Evolutionary conservation across 2,113 vertebrate genomes (phyloP).

Genomic region (Calcarius ornatus): DNA sequence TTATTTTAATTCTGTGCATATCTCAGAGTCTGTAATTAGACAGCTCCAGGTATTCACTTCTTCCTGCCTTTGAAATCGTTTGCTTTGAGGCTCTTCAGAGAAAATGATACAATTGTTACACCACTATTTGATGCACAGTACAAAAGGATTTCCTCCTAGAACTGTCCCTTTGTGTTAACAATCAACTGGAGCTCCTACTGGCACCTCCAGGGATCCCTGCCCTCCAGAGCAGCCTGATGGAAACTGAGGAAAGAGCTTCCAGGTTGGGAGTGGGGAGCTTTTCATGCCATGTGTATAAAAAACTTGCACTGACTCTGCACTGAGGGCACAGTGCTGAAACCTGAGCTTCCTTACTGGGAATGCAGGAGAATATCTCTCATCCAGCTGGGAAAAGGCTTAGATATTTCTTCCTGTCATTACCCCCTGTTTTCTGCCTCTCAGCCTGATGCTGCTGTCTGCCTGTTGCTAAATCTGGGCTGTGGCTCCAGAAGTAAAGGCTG

Average conservation of each 20-base stretch:
- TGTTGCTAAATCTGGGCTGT: background rate
- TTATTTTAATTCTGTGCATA: slow-evolving; percentile 75
- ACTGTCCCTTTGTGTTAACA: background rate
- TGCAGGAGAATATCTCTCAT: background rate
- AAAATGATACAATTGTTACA: slow-evolving; percentile 58
- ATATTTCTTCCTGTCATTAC: background rate
- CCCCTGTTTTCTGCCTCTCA: background rate
- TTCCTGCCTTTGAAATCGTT: slow-evolving; percentile 79
- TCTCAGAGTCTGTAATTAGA: slow-evolving; percentile 78
- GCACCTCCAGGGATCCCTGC: background rate
- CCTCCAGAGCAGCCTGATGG: background rate
- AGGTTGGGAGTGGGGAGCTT: background rate
- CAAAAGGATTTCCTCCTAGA: slow-evolving; percentile 45
- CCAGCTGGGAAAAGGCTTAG: background rate
- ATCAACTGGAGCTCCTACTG: background rate
- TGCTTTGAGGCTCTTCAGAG: slow-evolving; percentile 60
- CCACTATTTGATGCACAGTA: slow-evolving; percentile 50
- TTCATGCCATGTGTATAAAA: background rate
- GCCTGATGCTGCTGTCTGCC: background rate
- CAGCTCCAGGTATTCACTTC: slow-evolving; percentile 70
- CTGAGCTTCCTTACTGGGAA: background rate
- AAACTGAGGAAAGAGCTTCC: background rate
- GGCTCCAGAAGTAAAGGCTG: background rate
- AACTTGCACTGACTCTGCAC: background rate
- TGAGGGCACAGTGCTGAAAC: background rate